Base-by-base conservation (phyloP, 2,797 vertebrate species). In the Otus scops region DNA sequence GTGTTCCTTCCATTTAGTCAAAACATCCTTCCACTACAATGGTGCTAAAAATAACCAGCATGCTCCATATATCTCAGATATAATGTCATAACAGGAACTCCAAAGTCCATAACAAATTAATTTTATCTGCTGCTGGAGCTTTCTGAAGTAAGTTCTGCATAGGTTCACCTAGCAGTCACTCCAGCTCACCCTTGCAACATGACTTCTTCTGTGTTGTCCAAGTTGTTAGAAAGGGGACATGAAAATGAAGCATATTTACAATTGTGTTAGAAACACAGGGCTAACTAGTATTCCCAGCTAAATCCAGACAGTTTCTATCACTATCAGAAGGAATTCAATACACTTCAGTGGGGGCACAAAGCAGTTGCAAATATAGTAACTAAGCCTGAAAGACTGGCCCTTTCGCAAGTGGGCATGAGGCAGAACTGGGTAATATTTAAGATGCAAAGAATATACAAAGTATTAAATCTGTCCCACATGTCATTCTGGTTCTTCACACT, bases 41-140 rank as follows among this genome's bases (percentile, higher is more conserved):
- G 56, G 83, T 79, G 36, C 75, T 95, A 93, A 96, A 95, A 94
- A 95, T 93, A 96, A 32, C 30, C 67, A 56, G 9, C 60, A 34
- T 9, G 34, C 51, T 89, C 51, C 54, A 74, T 93, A 30, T 73
- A 95, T 95, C 94, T 88, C 54, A 92, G 54, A 91, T 88, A 95
- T 93, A 94, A 86, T 94, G 95, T 94, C 93, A 92, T 74, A 96
- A 96, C 90, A 97, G 96, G 96, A 97, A 97, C 88, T 93, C 81
- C 24, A 18, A 65, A 71, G 48, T 39, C 92, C 74, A 5, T 39
- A 95, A 92, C 54, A 83, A 88, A 94, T 94, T 23, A 11, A 57
- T 85, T 87, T 88, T 84, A 82, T 88, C 95, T 89, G 64, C 76
- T 96, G 65, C 39, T 75, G 16, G 41, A 78, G 51, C 47, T 7